phyloP scores from a whole-genome alignment of 2,113 vertebrate species.

The Ptychochromis oligacanthus region DNA sequence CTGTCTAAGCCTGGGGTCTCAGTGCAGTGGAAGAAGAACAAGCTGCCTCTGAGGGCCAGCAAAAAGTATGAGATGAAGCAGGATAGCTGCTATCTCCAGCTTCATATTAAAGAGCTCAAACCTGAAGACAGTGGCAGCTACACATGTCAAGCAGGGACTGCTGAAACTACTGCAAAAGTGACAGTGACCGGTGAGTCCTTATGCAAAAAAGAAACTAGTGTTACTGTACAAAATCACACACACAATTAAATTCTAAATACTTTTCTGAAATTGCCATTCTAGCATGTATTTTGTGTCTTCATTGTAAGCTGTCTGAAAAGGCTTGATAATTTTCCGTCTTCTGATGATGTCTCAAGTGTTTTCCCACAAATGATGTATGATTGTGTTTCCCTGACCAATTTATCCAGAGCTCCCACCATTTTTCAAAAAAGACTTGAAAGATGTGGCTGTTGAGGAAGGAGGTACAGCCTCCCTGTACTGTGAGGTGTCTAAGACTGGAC shows the following conservation, averaged over 20 bases:
- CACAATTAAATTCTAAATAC: too few relatives aligned
- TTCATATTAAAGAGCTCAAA: constrained; percentile 55
- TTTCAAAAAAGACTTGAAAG: constrained; percentile 38
- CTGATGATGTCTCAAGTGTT: not conserved
- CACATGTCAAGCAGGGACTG: constrained; percentile 13
- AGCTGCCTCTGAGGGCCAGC: constrained; percentile 53
- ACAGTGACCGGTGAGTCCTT: not conserved
- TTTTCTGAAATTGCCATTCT: too few relatives aligned
- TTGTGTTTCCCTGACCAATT: not conserved
- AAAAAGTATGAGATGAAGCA: constrained; percentile 74
- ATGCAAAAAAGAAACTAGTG: not conserved
- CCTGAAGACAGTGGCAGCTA: constrained; percentile 61
- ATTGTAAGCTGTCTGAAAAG: not conserved
- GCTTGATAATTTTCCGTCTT: not conserved
- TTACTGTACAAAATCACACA: too few relatives aligned
- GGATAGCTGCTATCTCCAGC: constrained; percentile 44
- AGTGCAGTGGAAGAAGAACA: constrained; percentile 70
- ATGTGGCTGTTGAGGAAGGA: constrained; percentile 54
- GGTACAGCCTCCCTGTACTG: constrained; percentile 46
- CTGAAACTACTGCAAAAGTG: not conserved
- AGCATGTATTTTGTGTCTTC: not conserved
- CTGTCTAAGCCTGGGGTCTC: constrained; percentile 53
- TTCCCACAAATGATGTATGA: not conserved
- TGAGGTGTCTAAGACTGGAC: constrained; percentile 68
- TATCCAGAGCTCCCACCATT: not conserved